Evolutionary conservation across 2,888 invertebrate genomes (phyloP).

Genomic region (Anticlea derivata): DNA sequence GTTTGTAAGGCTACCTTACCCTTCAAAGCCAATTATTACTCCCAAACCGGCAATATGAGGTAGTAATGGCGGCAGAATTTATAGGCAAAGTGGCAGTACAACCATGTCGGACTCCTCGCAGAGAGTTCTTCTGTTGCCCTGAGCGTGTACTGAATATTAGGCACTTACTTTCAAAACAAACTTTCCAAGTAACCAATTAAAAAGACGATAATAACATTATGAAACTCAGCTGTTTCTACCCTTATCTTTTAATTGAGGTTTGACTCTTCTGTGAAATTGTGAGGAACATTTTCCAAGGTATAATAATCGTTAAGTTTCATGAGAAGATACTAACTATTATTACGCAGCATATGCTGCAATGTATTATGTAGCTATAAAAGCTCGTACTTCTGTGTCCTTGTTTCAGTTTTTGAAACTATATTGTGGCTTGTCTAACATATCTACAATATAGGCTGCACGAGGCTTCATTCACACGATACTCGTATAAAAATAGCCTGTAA

Average conservation of each 20-base stretch:
- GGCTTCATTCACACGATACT: too few relatives aligned
- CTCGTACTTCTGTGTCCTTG: too few relatives aligned
- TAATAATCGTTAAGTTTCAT: slow-evolving; percentile 32
- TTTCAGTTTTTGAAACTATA: neutral
- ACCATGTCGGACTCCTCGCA: too few relatives aligned
- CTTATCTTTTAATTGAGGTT: slow-evolving; percentile 22
- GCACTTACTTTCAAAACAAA: neutral
- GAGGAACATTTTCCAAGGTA: slow-evolving; percentile 24
- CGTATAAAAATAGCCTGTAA: too few relatives aligned
- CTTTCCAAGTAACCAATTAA: neutral
- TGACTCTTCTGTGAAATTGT: slow-evolving; percentile 18
- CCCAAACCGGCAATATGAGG: too few relatives aligned
- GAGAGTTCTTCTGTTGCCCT: too few relatives aligned
- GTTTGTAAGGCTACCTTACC: too few relatives aligned
- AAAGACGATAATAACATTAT: slow-evolving; percentile 1
- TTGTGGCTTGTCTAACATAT: too few relatives aligned
- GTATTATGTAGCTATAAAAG: slow-evolving; percentile 25
- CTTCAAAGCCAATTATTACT: too few relatives aligned
- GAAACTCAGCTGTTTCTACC: slow-evolving; percentile 8
- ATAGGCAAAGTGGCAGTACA: too few relatives aligned
- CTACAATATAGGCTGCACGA: too few relatives aligned
- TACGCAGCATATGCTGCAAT: slow-evolving; percentile 29
- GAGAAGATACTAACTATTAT: slow-evolving; percentile 23
- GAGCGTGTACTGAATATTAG: neutral
- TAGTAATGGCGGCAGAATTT: too few relatives aligned